These are phyloP conservation scores for Catocala nupta DNA, from an alignment of 2,888 invertebrate genomes.

Conservation along the genomic window DNA sequence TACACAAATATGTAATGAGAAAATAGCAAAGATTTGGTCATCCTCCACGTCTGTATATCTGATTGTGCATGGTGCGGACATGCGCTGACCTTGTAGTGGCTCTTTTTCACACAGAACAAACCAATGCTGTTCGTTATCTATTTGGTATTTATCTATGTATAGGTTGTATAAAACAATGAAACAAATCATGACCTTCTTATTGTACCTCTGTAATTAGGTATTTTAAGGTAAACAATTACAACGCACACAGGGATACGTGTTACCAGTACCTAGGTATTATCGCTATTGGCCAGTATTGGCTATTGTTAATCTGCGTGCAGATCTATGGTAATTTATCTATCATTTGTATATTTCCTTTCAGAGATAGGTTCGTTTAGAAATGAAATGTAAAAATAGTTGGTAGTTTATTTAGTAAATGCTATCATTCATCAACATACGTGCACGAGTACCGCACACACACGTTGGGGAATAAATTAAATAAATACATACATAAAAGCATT, in stretches of 20 bases:
- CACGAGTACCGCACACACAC: constrained; percentile 42
- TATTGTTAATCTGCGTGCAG: constrained; percentile 9
- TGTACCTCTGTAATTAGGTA: constrained; percentile 66
- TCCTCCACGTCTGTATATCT: constrained; percentile 14
- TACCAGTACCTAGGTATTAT: constrained; percentile 20
- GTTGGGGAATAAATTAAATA: constrained; percentile 69
- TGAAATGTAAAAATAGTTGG: not conserved
- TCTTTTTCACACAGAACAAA: constrained; percentile 63
- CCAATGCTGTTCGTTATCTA: constrained; percentile 60
- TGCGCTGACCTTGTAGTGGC: constrained; percentile 53
- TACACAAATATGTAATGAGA: constrained; percentile 16
- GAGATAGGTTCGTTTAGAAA: not conserved
- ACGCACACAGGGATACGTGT: constrained; percentile 61
- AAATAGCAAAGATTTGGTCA: constrained; percentile 27
- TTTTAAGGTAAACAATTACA: constrained; percentile 63
- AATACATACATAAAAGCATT: constrained; percentile 64
- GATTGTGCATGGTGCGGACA: constrained; percentile 33
- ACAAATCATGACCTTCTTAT: constrained; percentile 75
- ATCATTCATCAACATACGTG: constrained; percentile 31
- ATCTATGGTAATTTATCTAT: constrained; percentile 10
- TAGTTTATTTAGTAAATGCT: constrained; percentile 27
- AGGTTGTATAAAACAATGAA: constrained; percentile 74
- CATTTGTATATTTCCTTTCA: not conserved
- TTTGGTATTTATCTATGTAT: constrained; percentile 56
- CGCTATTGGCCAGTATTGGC: constrained; percentile 43